phyloP scores from a whole-genome alignment of 1,140 invertebrate species.

The Microplitis demolitor region DNA sequence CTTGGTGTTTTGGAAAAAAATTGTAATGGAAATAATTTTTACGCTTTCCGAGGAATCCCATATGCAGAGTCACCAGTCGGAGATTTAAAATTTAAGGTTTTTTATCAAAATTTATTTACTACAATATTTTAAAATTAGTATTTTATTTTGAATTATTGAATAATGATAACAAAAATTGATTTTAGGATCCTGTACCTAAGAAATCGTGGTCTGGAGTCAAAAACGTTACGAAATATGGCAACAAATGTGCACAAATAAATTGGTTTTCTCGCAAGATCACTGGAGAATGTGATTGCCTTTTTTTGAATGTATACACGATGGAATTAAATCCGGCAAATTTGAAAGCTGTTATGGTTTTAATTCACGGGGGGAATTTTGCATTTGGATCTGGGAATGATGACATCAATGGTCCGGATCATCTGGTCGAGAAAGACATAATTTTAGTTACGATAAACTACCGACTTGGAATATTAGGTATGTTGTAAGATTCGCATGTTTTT shows the following conservation, averaged over 20 bases:
- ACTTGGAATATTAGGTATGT: constrained; percentile 59
- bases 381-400: constrained; percentile 52
- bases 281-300: constrained; percentile 76
- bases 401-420: constrained; percentile 58
- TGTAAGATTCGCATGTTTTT: too few species aligned
- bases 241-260: constrained; percentile 56
- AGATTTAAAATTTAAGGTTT: constrained; percentile 38
- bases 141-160: too few species aligned
- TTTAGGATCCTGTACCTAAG: constrained; percentile 63
- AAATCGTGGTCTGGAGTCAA: constrained; percentile 63
- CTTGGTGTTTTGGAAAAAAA: background rate
- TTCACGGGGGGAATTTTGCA: constrained; percentile 68
- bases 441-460: constrained; percentile 68
- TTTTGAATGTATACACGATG: constrained; percentile 82
- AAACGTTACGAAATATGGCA: too few species aligned
- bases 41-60: constrained; percentile 13
- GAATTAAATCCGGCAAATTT: constrained; percentile 25
- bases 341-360: constrained; percentile 60
- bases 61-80: constrained; percentile 16
- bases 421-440: constrained; percentile 63
- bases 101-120: background rate
- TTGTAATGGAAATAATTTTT: constrained; percentile 4
- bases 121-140: background rate
- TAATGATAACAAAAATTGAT: too few species aligned
- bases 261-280: background rate